These are phyloP conservation scores for Rutilus rutilus DNA, from an alignment of 2,113 vertebrate species.

Conservation along the genomic window DNA sequence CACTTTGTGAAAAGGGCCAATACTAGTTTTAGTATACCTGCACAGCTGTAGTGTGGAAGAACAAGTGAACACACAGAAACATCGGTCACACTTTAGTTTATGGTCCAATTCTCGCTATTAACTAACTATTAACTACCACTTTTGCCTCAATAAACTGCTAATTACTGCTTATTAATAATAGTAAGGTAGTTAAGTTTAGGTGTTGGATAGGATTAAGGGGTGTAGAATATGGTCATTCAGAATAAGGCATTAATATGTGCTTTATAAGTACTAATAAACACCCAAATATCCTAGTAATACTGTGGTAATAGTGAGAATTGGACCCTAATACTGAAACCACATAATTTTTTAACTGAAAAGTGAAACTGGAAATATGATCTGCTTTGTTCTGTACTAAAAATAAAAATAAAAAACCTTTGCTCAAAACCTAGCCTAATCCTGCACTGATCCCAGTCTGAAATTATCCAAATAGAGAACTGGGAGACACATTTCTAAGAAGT, in stretches of 20 bases:
- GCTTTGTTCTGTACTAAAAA: constrained; percentile 10
- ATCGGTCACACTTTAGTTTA: too few species aligned
- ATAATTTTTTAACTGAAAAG: background rate
- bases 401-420: background rate
- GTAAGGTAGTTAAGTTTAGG: too few species aligned
- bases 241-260: too few species aligned
- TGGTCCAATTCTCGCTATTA: too few species aligned
- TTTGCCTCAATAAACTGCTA: too few species aligned
- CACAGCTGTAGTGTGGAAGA: background rate
- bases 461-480: background rate
- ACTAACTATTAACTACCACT: too few species aligned
- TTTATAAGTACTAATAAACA: too few species aligned
- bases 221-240: too few species aligned
- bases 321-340: background rate
- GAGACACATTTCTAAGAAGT: background rate
- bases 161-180: too few species aligned
- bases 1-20: background rate
- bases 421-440: constrained; percentile 9
- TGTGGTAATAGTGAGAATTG: too few species aligned
- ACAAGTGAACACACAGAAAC: background rate
- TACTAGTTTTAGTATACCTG: constrained; percentile 5
- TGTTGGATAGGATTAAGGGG: too few species aligned
- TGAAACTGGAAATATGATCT: background rate
- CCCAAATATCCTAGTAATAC: too few species aligned
- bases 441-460: constrained; percentile 2